Evolutionary conservation across 2,113 vertebrate species (phyloP), one percentile per base, ranked within the genome.

Genomic region (Alligator sinensis): DNA sequence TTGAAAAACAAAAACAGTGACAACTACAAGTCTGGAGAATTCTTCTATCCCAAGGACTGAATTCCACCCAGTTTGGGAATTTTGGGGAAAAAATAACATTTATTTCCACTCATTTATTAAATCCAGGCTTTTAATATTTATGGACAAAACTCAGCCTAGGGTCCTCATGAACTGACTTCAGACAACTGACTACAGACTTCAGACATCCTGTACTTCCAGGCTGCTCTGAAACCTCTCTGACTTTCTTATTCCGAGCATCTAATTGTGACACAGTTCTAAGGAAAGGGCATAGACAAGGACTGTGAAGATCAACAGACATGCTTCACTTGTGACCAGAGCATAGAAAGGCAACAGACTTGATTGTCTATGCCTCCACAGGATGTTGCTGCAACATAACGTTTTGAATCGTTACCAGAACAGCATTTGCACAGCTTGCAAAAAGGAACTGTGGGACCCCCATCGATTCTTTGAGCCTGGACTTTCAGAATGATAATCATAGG

Each of bases 291-390:
- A 4, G 15, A 3, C 21, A 18, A 34, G 66, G n/a, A 30, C 66
- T 70, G 25, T 7, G 15, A 76, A 16, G 21, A 1, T 66, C 22
- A 66, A 6, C 54, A 16, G 18, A 0, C 0, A 11, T 6, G 54
- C 18, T 9, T 80, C 62, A 14, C 62, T n/a, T 24, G 7, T 66
- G 68, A 38, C 60, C 10, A 12, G 13, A 6, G 11, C 30, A 78
- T 77, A 58, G 59, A 68, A 24, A 70, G 76, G 55, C 30, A 16
- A 27, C 3, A 70, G 22, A 72, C 17, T 54, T 9, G 47, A 78
- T 30, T 61, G 17, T 2, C 58, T 38, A 30, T 61, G 18, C 68
- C 72, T 30, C 77, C 66, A n/a, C 25, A 86, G 77, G 75, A 77
- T 19, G 58, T 17, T 59, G 21, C 57, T 68, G 83, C 54, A 82